A percentile compares a stretch with the other conserved stretches of the same genome.
phyloP scores from a whole-genome alignment of 2,113 vertebrate species.

The Symphodus melops region DNA sequence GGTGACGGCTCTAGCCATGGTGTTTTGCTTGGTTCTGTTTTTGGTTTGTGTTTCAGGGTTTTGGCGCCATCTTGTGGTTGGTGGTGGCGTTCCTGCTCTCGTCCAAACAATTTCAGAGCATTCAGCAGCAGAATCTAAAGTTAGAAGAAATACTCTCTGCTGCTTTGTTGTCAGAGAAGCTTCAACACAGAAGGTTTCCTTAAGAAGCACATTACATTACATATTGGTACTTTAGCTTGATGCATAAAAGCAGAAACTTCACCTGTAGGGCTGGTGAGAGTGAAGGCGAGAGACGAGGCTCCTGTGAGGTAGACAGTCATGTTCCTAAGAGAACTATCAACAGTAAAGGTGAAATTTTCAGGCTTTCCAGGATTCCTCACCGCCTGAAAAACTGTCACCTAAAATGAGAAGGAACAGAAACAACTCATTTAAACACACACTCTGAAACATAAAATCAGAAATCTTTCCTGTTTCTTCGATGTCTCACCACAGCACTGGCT shows the following conservation, averaged over 20 bases:
- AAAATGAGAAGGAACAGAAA: neutral
- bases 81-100: too few species aligned
- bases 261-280: conserved; percentile 75
- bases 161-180: too few species aligned
- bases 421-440: neutral
- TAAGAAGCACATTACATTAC: too few species aligned
- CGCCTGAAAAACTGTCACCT: conserved; percentile 79
- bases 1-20: too few species aligned
- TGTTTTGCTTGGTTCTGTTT: too few species aligned
- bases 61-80: too few species aligned
- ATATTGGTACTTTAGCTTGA: neutral
- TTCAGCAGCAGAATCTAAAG: too few species aligned
- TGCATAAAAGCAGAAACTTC: neutral
- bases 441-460: neutral
- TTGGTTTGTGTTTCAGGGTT: too few species aligned
- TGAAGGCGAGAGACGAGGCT: conserved; percentile 58
- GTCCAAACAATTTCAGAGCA: too few species aligned
- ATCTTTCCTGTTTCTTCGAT: neutral
- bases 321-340: conserved; percentile 74
- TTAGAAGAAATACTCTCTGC: too few species aligned
- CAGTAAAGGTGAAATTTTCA: conserved; percentile 64
- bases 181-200: too few species aligned
- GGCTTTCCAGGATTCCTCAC: conserved; percentile 57
- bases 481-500: conserved; percentile 65
- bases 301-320: conserved; percentile 78